A percentile compares a stretch with the other conserved stretches of the same genome.
These are phyloP conservation scores for Gambusia holbrooki DNA, from an alignment of 2,113 vertebrate species.

Conservation along the genomic window DNA sequence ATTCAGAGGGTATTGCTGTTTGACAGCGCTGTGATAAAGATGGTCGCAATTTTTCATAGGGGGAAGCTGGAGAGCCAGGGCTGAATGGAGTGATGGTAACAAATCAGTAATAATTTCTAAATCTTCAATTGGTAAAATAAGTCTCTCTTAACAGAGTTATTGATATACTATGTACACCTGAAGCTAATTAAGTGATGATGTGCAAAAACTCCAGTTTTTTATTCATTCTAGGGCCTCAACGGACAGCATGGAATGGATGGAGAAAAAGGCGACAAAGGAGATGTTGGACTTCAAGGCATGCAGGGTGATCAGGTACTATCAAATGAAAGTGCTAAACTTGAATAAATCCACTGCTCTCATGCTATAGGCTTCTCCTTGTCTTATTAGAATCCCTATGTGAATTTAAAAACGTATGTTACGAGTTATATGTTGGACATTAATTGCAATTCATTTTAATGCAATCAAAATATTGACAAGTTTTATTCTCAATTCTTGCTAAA, in stretches of 20 bases:
- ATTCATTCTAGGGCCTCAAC: conserved; percentile 79
- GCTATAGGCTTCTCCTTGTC: neutral
- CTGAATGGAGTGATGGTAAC: conserved; percentile 81
- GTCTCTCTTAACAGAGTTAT: too few relatives aligned
- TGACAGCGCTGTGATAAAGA: neutral
- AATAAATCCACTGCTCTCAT: neutral
- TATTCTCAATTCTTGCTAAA: too few relatives aligned
- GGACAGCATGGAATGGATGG: conserved; percentile 84
- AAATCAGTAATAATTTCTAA: neutral
- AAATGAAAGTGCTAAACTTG: conserved; percentile 26
- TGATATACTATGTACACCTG: too few relatives aligned
- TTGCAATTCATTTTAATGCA: too few relatives aligned
- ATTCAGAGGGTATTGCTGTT: neutral
- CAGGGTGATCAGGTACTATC: conserved; percentile 78
- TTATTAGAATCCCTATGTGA: too few relatives aligned
- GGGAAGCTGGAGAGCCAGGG: conserved; percentile 86
- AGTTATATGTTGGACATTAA: too few relatives aligned
- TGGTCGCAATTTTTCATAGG: conserved; percentile 70
- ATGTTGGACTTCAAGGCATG: conserved; percentile 81
- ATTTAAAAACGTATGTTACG: too few relatives aligned
- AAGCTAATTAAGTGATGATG: too few relatives aligned
- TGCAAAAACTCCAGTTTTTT: neutral
- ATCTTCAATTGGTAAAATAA: neutral
- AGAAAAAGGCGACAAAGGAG: conserved; percentile 85
- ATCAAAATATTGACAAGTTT: too few relatives aligned